Conservation (phyloP, 2,797 vertebrate genomes). For the Helicolenus hilgendorfi region DNA sequence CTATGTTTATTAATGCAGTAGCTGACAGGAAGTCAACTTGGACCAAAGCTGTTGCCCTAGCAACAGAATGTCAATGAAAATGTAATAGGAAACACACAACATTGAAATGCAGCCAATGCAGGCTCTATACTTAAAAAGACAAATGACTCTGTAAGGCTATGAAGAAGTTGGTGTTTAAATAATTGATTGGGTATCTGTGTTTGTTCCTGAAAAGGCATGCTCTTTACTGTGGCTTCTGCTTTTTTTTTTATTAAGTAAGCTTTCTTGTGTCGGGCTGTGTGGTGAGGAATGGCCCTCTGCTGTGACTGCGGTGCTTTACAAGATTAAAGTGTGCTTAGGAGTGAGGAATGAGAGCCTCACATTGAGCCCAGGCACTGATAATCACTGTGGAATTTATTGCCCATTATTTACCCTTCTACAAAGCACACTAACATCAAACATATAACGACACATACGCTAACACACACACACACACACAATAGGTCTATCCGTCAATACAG, state of each 20-base stretch:
- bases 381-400: slow-evolving; percentile 73
- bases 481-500: slow-evolving; percentile 24
- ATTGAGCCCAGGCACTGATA: slow-evolving; percentile 65
- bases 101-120: neutral
- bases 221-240: slow-evolving; percentile 23
- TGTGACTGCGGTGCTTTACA: slow-evolving; percentile 56
- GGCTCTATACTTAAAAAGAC: neutral
- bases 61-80: neutral
- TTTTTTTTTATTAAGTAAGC: slow-evolving; percentile 18
- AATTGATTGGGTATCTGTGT: slow-evolving; percentile 24
- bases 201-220: slow-evolving; percentile 17
- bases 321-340: slow-evolving; percentile 77
- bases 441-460: slow-evolving; percentile 11
- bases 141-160: neutral
- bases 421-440: slow-evolving; percentile 34
- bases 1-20: neutral
- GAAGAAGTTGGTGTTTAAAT: slow-evolving; percentile 37
- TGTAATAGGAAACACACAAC: neutral
- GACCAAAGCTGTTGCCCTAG: neutral
- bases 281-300: slow-evolving; percentile 57
- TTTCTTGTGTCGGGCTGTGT: slow-evolving; percentile 20
- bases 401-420: slow-evolving; percentile 70
- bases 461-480: neutral
- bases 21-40: neutral
- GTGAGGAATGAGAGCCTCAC: slow-evolving; percentile 70